Evolutionary conservation across 1,140 invertebrate species (phyloP).

Genomic region (Delia radicum): DNA sequence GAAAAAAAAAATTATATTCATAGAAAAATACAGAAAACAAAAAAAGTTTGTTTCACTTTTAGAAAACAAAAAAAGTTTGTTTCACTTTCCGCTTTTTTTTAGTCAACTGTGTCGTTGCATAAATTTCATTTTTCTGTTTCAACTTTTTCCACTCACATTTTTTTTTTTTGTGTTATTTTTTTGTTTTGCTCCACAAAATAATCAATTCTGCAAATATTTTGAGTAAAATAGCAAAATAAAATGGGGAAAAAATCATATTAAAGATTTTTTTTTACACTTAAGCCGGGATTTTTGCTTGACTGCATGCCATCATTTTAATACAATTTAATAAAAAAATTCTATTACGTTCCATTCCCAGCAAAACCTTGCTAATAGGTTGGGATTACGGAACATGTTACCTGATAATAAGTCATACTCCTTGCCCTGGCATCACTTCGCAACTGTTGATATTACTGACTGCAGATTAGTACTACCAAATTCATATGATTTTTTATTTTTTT

Average conservation of each 20-base stretch:
- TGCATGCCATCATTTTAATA: background rate
- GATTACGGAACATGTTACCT: too few relatives aligned
- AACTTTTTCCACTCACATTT: background rate
- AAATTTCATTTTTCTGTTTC: conserved; percentile 5
- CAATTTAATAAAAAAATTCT: background rate
- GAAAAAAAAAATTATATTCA: background rate
- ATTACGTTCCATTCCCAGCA: too few relatives aligned
- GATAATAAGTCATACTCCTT: too few relatives aligned
- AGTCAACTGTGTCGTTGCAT: conserved; percentile 16
- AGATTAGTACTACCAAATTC: too few relatives aligned
- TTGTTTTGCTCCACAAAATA: background rate
- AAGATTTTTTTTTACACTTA: background rate
- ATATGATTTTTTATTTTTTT: too few relatives aligned
- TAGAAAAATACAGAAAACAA: too few relatives aligned
- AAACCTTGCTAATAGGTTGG: too few relatives aligned
- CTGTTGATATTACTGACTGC: too few relatives aligned
- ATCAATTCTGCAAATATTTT: conserved; percentile 8
- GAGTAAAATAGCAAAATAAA: background rate
- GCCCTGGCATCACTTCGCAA: too few relatives aligned
- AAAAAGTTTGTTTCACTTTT: too few relatives aligned
- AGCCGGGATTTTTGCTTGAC: background rate
- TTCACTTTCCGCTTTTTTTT: conserved; percentile 9
- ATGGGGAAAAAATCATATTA: background rate
- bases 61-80: conserved; percentile 9
- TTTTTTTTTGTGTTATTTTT: background rate